phyloP scores from a whole-genome alignment of 2,797 vertebrate genomes.

The Chiloscyllium punctatum region DNA sequence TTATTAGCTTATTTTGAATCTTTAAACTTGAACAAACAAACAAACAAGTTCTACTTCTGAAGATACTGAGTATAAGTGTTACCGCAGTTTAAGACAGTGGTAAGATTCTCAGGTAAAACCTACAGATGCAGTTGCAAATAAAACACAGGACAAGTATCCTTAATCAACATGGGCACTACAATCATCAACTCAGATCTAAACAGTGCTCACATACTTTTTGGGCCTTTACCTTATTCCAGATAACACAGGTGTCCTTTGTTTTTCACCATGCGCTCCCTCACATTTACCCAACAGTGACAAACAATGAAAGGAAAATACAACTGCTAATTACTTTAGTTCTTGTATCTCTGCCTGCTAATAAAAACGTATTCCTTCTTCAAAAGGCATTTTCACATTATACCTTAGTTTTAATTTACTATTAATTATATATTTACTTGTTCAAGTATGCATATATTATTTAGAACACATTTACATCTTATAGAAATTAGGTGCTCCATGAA shows the following conservation, averaged over 20 bases:
- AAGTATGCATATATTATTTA: neutral
- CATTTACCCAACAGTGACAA: neutral
- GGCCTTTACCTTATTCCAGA: neutral
- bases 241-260: no score
- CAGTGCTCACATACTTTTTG: neutral
- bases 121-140: neutral
- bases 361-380: neutral
- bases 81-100: neutral
- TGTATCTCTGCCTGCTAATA: neutral
- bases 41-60: neutral
- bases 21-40: neutral
- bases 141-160: neutral
- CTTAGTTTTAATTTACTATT: neutral
- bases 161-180: neutral
- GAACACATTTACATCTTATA: neutral
- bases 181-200: neutral
- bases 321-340: neutral
- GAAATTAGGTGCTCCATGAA: neutral
- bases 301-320: neutral
- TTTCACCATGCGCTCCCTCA: neutral
- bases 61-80: neutral
- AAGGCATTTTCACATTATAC: neutral
- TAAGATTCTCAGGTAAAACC: neutral
- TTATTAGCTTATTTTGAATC: neutral
- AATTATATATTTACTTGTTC: neutral